Evolutionary conservation across 2,113 vertebrate genomes (phyloP), one percentile per base, ranked within the genome.

Genomic region (Macquaria ambigua): DNA sequence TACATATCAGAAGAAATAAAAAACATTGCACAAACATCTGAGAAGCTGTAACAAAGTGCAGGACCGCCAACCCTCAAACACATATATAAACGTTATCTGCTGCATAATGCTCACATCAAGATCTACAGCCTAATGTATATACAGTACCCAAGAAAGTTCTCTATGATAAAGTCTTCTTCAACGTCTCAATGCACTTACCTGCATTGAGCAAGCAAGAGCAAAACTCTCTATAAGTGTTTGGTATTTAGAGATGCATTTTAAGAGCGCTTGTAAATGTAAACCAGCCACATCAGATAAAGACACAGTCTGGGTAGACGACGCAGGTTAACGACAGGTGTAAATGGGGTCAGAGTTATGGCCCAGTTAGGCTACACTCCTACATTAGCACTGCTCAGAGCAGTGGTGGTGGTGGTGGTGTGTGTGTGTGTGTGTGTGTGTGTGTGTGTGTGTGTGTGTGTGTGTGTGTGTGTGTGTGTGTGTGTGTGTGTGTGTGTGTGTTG

Each of bases 221-320:
- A 64, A 39, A 55, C 20, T 37, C 31, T n/a, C 50, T 28, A 15
- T 23, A 25, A 52, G 34, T 31, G 34, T 48, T 75, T 5, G 34
- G 34, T 34, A 34, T 34, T 34, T 34, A 34, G 34, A 34, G 4
- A 34, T 46, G 2, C 68, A 41, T 48, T 56, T 74, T 46, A 2
- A 74, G 10, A 79, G 37, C 28, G 23, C 37, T 55, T 68, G 21
- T 48, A 66, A 83, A 75, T 48, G 55, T 85, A 46, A 71, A 67
- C 3, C 21, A 10, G 58, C 58, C 34, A 55, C 41, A 25, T 69
- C 37, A 70, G 64, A 63, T 62, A 48, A 58, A 67, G 66, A 77
- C 69, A 31, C 25, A 4, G 75, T 58, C 15, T 48, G 75, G 28
- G 41, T 9, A 11, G 37, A 78, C 55, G 21, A 37, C 6, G 15